Evolutionary conservation across 2,113 vertebrate species (phyloP), one percentile per base, ranked within the genome.

Genomic region (Salminus brasiliensis): DNA sequence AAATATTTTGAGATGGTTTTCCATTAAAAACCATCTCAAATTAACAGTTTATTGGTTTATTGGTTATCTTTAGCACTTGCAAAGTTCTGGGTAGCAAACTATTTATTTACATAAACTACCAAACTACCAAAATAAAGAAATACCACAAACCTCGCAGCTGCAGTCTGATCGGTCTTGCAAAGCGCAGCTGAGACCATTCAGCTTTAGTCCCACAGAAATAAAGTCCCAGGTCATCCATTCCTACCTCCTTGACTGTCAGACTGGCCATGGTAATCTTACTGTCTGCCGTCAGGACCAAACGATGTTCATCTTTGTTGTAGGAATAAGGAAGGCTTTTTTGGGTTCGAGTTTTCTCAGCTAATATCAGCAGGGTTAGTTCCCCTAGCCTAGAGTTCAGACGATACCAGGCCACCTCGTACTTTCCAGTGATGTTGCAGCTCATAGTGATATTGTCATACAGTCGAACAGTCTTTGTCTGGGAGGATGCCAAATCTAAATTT

Each of bases 181-280:
- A 76, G 30, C 0, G 0, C 74, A 76, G 53, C 45, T 76, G 23
- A 41, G 62, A 21, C 34, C 47, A 1, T 0, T 55, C 25, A 41
- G 63, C 65, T 53, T 67, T 68, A 39, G 30, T 39, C 7, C 69
- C 69, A 55, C 69, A 72, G 27, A 53, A 72, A 52, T 72, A 72
- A 11, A 72, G 69, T 23, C 69, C 69, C 27, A 34, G 30, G 34
- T 72, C 69, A 0, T 29, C 29, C 9, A 10, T 11, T 10, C 5
- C 52, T 15, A 72, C 2, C 12, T 13, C 11, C 9, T 32, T 16
- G 5, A 76, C 36, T 1, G 1, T 0, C 0, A 76, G 3, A 9
- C 3, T 12, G 43, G 15, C 74, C 29, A 10, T 1, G 12, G 27
- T 39, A 16, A 76, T 11, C 45, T 25, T 0, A 0, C 0, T 1